Base-by-base conservation (phyloP, 2,113 vertebrate genomes). In the Cryptomyrus ogoouensis region DNA sequence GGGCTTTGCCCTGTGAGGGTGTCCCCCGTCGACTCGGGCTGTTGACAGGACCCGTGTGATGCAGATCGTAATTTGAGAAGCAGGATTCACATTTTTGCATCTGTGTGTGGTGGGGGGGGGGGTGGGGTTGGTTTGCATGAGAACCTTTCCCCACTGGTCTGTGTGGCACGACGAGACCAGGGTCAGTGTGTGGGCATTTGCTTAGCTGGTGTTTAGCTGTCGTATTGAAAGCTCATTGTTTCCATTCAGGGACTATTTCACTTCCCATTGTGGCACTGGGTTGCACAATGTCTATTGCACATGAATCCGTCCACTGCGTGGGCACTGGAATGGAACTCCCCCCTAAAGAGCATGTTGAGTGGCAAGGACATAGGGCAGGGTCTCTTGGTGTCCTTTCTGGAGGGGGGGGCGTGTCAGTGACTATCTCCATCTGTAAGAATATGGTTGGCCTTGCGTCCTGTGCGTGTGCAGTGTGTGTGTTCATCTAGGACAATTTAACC, bases 201-300 rank as follows among this genome's bases (percentile, higher is more conserved):
- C 84, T 62, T 42, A 24, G 35, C 31, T 13, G 44, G 39, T 24
- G 17, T 88, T 47, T 44, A 24, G 84, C 39, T 10, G 42, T 42
- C 80, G 1, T 12, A 21, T 24, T 42, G 15, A 88, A 88, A 44
- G 87, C 35, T 88, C 86, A 58, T n/a, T 35, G 12, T 88, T 88
- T 88, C 52, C 87, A 74, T 74, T 89, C 42, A 89, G 62, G 62
- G 44, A 31, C 42, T 74, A 42, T 89, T 89, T 89, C 88, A 49
- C 88, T 89, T 77, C 88, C 88, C 44, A 31, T 49, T n/a, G 42
- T 74, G 39, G 88, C 39, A n/a, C 27, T 35, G 70, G 39, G 39
- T 24, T 89, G 88, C 88, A 89, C 62, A 89, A 89, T 24, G 46
- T 58, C 62, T 77, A 42, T 58, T 77, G 88, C 42, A 89, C 62